Base-by-base conservation (phyloP, 2,888 invertebrate genomes). In the Xestia sexstrigata region DNA sequence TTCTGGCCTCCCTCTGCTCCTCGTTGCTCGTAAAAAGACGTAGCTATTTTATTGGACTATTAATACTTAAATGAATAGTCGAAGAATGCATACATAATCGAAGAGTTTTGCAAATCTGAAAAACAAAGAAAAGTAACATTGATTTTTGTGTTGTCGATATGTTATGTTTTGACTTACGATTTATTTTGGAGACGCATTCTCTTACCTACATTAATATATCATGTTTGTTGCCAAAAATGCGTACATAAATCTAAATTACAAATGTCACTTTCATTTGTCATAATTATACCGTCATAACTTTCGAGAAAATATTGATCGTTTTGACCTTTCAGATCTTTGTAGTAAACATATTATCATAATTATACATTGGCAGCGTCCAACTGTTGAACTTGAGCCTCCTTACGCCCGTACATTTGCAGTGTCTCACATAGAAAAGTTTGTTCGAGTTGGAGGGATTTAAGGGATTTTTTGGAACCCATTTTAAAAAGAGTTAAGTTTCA, bases 271-370 rank as follows among this genome's bases (percentile, higher is more conserved):
- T 30, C 15, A 49, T 81, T 65, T 76, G 49, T 62, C 39, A 47
- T 23, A 58, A n/a, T 62, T 30, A n/a, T 74, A 23, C 13, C 23
- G 8, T 42, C 42, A 49, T 4, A 66, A 62, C 69, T 69, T 72
- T 70, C 65, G 76, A 72, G 35, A 62, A 68, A 70, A 76, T 66
- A 67, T 49, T 65, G 2, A 63, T 60, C 55, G n/a, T 42, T 52
- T 35, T 71, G 76, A 71, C 63, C 63, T 76, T 71, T 39, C 13
- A 15, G 45, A 39, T 71, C 39, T 47, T 5, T 13, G 45, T 30
- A 23, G 17, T 23, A 26, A 45, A 66, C 6, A 58, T 23, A 60
- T 62, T 69, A 63, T 42, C 17, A 42, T 76, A 62, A 69, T 69
- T 62, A 45, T 35, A 52, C 30, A 52, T 52, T 62, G 52, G 8